phyloP scores from a whole-genome alignment of 2,888 invertebrate species.

The Tenthredo notha region DNA sequence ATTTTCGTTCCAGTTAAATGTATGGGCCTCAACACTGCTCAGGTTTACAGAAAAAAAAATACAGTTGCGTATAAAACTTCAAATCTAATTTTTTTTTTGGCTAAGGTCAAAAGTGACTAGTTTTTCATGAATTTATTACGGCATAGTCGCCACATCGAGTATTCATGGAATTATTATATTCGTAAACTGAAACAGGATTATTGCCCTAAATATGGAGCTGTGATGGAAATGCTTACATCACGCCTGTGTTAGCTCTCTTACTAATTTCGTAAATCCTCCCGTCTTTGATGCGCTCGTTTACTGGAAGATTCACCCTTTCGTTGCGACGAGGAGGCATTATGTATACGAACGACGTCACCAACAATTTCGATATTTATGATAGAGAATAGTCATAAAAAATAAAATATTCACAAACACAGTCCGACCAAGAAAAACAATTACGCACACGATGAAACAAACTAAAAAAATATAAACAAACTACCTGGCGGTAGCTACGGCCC shows the following conservation, averaged over 20 bases:
- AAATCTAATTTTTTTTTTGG: too few species aligned
- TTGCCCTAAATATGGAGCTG: neutral
- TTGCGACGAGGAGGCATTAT: conserved; percentile 4
- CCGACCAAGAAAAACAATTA: too few species aligned
- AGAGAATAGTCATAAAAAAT: too few species aligned
- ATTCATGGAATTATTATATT: too few species aligned
- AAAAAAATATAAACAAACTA: too few species aligned
- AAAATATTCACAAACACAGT: too few species aligned
- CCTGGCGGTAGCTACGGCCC: too few species aligned
- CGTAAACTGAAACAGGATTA: neutral
- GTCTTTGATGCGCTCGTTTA: neutral
- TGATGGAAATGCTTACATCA: neutral
- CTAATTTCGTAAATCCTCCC: neutral
- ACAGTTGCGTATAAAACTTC: neutral
- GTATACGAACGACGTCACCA: neutral
- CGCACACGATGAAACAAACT: too few species aligned
- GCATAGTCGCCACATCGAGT: too few species aligned
- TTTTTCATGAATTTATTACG: too few species aligned
- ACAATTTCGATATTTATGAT: too few species aligned
- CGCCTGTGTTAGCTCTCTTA: neutral
- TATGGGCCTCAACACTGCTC: neutral
- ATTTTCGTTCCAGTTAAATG: neutral
- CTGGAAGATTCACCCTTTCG: neutral
- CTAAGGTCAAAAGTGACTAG: too few species aligned
- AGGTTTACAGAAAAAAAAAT: neutral